phyloP scores from a whole-genome alignment of 2,888 invertebrate genomes.

The Pimpla rufipes region DNA sequence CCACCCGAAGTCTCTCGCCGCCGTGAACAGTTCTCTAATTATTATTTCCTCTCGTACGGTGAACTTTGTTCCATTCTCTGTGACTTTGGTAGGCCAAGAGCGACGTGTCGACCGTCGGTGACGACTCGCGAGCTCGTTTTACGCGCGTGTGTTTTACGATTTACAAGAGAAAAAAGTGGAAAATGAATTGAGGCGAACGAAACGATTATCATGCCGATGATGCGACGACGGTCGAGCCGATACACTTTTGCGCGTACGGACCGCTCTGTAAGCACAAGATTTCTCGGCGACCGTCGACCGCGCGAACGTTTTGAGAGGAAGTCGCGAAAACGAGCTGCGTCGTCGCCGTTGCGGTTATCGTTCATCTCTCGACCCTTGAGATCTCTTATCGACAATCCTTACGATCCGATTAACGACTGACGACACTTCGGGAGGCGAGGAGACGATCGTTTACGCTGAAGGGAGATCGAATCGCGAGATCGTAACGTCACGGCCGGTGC shows the following conservation, averaged over 20 bases:
- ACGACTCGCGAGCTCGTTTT: conserved; percentile 3
- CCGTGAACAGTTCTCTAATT: neutral
- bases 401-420: conserved; percentile 30
- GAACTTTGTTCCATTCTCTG: conserved; percentile 51
- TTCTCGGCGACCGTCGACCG: conserved; percentile 71
- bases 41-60: conserved; percentile 21
- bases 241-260: conserved; percentile 81
- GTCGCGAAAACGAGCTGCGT: conserved; percentile 1
- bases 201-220: conserved; percentile 17
- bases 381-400: conserved; percentile 65
- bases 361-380: conserved; percentile 59
- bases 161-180: neutral
- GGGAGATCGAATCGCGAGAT: conserved; percentile 1
- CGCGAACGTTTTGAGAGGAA: conserved; percentile 15
- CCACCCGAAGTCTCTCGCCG: neutral
- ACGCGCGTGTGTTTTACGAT: neutral
- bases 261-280: conserved; percentile 82
- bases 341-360: conserved; percentile 26
- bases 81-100: conserved; percentile 61
- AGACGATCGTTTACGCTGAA: conserved; percentile 27
- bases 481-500: neutral
- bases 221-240: conserved; percentile 55
- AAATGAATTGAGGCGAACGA: conserved; percentile 17
- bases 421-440: neutral
- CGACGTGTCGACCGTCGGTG: conserved; percentile 7